Evolutionary conservation across 2,888 invertebrate genomes (phyloP).

Genomic region (Hanleya hanleyi): DNA sequence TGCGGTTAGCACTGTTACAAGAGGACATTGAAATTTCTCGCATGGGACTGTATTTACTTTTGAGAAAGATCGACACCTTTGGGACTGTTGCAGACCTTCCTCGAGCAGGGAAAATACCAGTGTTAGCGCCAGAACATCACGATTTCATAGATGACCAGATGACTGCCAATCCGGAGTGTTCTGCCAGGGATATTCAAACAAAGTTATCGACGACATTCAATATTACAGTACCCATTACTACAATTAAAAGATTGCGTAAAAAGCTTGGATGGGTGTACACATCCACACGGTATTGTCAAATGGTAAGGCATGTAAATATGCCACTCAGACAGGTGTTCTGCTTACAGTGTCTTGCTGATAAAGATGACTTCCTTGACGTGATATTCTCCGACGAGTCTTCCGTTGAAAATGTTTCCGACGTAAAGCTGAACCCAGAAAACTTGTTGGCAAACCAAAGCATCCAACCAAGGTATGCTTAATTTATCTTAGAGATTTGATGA

Average conservation of each 20-base stretch:
- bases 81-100: not conserved
- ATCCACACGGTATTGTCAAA: not conserved
- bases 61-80: not conserved
- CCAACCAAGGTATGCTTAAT: not conserved
- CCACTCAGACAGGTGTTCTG: not conserved
- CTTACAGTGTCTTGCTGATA: not conserved
- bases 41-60: not conserved
- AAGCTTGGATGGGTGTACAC: constrained; percentile 4
- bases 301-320: not conserved
- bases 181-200: not conserved
- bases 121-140: not conserved
- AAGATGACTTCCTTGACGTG: not conserved
- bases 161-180: not conserved
- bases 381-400: constrained; percentile 1
- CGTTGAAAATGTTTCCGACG: constrained; percentile 1
- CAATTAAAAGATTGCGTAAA: not conserved
- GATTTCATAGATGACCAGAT: not conserved
- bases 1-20: not conserved
- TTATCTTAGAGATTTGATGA: no score
- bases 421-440: not conserved
- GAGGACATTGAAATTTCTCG: not conserved
- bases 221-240: not conserved
- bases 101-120: not conserved
- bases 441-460: not conserved
- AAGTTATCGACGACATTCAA: not conserved